A percentile compares a stretch with the other conserved stretches of the same genome.
phyloP scores from a whole-genome alignment of 2,888 invertebrate species.

The Dexiosoma caninum region DNA sequence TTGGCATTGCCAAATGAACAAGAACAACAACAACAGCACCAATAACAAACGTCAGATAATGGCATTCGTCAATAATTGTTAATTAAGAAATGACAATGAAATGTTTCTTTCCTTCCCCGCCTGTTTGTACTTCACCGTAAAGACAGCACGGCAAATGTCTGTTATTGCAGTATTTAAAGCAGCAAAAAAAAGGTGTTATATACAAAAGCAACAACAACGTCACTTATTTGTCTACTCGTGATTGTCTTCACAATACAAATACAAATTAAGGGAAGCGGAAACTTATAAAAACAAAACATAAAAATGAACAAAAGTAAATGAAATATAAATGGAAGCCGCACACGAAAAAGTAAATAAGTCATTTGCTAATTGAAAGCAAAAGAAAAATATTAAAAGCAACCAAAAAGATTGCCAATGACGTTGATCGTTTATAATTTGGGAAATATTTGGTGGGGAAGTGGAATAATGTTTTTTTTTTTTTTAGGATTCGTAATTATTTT shows the following conservation, averaged over 20 bases:
- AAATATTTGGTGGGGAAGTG: too few relatives aligned
- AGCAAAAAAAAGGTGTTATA: neutral
- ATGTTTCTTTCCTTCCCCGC: neutral
- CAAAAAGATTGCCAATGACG: neutral
- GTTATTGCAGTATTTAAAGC: neutral
- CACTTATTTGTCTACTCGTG: slow-evolving; percentile 26
- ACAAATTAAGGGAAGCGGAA: slow-evolving; percentile 55
- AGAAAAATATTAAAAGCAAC: neutral
- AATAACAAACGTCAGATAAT: neutral
- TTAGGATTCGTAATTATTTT: too few relatives aligned
- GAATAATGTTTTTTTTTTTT: too few relatives aligned
- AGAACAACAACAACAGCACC: neutral
- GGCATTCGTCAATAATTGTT: slow-evolving; percentile 47
- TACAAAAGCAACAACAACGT: neutral
- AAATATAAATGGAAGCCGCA: neutral
- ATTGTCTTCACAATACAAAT: slow-evolving; percentile 36
- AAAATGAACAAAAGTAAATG: neutral
- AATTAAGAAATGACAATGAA: slow-evolving; percentile 55
- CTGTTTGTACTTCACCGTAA: neutral
- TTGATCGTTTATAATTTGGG: slow-evolving; percentile 33
- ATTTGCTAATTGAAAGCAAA: neutral
- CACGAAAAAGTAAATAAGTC: neutral
- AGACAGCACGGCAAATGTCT: neutral
- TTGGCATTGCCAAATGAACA: slow-evolving; percentile 26
- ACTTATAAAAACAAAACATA: slow-evolving; percentile 21